Conservation (phyloP, 2,888 invertebrate species). For the Drosophila robusta region DNA sequence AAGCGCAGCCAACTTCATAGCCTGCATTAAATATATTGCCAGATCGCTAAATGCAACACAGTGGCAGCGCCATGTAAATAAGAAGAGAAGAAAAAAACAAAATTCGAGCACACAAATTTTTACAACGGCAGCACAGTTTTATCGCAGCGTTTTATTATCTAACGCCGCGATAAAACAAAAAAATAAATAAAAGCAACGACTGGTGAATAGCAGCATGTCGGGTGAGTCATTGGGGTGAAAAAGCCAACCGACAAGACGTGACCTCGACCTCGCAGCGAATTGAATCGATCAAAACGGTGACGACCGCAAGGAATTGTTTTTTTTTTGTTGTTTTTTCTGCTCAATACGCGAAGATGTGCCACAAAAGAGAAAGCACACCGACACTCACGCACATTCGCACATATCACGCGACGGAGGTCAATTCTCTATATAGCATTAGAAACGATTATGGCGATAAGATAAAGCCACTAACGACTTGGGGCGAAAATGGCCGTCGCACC, state of each 20-base stretch:
- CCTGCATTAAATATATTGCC: constrained; percentile 11
- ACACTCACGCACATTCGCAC: constrained; percentile 11
- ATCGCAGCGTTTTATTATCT: constrained; percentile 64
- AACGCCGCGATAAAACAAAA: constrained; percentile 58
- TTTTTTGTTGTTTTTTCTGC: neutral
- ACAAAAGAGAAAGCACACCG: constrained; percentile 10
- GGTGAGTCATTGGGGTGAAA: constrained; percentile 55
- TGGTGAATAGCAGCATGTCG: constrained; percentile 55
- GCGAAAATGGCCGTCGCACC: constrained; percentile 69
- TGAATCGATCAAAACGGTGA: constrained; percentile 42
- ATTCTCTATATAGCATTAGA: constrained; percentile 14
- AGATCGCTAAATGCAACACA: constrained; percentile 3
- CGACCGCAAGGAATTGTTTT: constrained; percentile 22
- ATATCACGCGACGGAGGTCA: constrained; percentile 51
- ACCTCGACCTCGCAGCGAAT: constrained; percentile 43
- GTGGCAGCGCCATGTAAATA: constrained; percentile 35
- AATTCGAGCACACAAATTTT: constrained; percentile 29
- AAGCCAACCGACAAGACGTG: neutral
- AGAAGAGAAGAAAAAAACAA: constrained; percentile 38
- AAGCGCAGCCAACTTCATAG: constrained; percentile 36
- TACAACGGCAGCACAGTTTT: constrained; percentile 38
- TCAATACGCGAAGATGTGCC: constrained; percentile 19
- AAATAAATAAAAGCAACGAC: constrained; percentile 21
- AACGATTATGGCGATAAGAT: constrained; percentile 56
- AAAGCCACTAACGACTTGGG: constrained; percentile 31